phyloP scores from a whole-genome alignment of 37 sponge, comb jelly and placozoan genomes.

The Halisarca cf. caerulea region DNA sequence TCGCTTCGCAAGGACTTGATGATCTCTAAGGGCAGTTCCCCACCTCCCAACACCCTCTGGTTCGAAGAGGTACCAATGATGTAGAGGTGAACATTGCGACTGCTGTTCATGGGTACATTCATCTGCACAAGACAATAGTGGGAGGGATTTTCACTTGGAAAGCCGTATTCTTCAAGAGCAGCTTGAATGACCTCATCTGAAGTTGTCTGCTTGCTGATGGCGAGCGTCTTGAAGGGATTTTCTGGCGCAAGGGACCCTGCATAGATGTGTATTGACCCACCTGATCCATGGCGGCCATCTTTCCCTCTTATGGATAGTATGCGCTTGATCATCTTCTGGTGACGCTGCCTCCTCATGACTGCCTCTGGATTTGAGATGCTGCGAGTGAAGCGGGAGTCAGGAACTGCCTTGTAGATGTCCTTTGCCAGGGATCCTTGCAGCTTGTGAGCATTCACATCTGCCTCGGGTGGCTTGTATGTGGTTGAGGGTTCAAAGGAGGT shows the following conservation, averaged over 20 bases:
- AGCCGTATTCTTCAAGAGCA: constrained; percentile 63
- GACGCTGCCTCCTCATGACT: constrained; percentile 57
- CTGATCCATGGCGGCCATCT: constrained; percentile 27
- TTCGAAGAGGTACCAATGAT: constrained; percentile 14
- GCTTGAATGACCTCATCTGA: constrained; percentile 48
- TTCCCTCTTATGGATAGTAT: background rate
- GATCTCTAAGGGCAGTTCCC: constrained; percentile 44
- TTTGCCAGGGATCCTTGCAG: constrained; percentile 30
- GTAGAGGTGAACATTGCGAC: constrained; percentile 35
- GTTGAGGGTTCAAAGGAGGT: no score
- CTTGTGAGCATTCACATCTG: background rate
- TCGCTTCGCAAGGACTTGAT: constrained; percentile 14
- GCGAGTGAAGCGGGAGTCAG: constrained; percentile 62
- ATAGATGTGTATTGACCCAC: constrained; percentile 41
- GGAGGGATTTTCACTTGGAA: constrained; percentile 40
- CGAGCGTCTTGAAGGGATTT: constrained; percentile 70
- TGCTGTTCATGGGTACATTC: constrained; percentile 11
- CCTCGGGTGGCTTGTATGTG: background rate
- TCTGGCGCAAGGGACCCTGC: constrained; percentile 70
- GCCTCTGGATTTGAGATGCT: constrained; percentile 79
- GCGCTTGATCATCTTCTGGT: constrained; percentile 56
- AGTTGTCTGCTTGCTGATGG: constrained; percentile 39
- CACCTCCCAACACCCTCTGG: constrained; percentile 47
- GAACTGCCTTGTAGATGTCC: constrained; percentile 52
- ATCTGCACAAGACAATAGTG: constrained; percentile 72